A percentile compares a stretch with the other conserved stretches of the same genome.
Conservation (phyloP, 2,888 invertebrate genomes). For the Biston stratarius region DNA sequence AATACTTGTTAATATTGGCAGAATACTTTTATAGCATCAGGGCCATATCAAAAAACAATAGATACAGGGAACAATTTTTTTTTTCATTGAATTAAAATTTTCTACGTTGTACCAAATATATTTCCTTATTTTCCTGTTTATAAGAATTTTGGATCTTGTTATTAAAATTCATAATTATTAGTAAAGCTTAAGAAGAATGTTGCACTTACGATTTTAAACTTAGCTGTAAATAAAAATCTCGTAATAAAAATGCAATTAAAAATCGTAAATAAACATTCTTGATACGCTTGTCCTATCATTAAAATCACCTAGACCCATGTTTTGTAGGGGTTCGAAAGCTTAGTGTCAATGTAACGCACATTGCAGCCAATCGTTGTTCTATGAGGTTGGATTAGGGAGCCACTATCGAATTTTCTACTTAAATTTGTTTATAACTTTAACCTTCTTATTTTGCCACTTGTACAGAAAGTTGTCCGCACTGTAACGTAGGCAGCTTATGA, state of each 20-base stretch:
- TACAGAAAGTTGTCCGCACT: neutral
- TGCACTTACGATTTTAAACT: neutral
- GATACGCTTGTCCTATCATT: slow-evolving; percentile 29
- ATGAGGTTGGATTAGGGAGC: neutral
- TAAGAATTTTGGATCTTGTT: no score
- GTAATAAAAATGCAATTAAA: neutral
- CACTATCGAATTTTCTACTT: neutral
- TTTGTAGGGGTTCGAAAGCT: slow-evolving; percentile 36
- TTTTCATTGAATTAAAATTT: neutral
- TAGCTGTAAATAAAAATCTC: neutral
- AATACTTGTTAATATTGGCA: neutral
- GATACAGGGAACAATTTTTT: neutral
- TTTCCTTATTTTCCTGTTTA: no score
- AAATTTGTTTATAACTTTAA: neutral
- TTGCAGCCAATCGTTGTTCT: neutral
- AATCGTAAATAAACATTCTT: slow-evolving; percentile 14
- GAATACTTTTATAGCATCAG: neutral
- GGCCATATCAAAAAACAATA: neutral
- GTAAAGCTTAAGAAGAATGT: no score
- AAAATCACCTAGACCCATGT: slow-evolving; percentile 26
- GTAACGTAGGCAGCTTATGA: slow-evolving; percentile 38
- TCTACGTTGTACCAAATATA: no score
- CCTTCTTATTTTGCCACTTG: neutral
- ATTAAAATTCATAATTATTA: no score
- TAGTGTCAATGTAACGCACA: slow-evolving; percentile 25